A percentile compares a stretch with the other conserved stretches of the same genome.
These are phyloP conservation scores for Phainopepla nitens DNA, from an alignment of 2,113 vertebrate genomes.

Conservation along the genomic window DNA sequence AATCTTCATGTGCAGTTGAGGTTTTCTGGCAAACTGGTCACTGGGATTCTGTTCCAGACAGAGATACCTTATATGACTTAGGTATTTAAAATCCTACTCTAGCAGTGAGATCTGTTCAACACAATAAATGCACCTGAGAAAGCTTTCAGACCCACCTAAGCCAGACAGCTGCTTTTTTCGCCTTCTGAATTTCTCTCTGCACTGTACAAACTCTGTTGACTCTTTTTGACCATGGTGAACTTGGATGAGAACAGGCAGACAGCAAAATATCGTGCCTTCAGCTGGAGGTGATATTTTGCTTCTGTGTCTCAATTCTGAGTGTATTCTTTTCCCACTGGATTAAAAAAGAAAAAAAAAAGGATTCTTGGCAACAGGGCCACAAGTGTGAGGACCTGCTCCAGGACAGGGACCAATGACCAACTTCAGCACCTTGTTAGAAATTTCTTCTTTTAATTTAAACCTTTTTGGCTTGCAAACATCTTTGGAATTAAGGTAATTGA, in stretches of 20 bases:
- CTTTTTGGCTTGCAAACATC: neutral
- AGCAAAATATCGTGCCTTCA: neutral
- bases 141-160: neutral
- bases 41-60: neutral
- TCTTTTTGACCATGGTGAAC: accelerated
- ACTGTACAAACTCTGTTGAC: accelerated
- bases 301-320: neutral
- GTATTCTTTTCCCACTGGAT: neutral
- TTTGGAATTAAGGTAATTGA: neutral
- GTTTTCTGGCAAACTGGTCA: neutral
- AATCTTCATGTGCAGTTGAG: neutral
- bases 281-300: neutral
- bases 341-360: neutral
- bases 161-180: neutral
- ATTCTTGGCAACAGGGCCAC: accelerated
- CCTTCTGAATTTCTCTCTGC: neutral
- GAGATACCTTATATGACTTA: neutral
- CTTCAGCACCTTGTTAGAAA: neutral
- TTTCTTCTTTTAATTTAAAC: neutral
- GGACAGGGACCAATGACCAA: neutral
- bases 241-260: neutral
- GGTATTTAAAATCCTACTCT: neutral
- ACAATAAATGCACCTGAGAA: neutral
- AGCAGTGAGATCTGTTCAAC: neutral
- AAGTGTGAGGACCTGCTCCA: neutral